Evolutionary conservation across 2,888 invertebrate species (phyloP).

Genomic region (Philopedon plagiatum): DNA sequence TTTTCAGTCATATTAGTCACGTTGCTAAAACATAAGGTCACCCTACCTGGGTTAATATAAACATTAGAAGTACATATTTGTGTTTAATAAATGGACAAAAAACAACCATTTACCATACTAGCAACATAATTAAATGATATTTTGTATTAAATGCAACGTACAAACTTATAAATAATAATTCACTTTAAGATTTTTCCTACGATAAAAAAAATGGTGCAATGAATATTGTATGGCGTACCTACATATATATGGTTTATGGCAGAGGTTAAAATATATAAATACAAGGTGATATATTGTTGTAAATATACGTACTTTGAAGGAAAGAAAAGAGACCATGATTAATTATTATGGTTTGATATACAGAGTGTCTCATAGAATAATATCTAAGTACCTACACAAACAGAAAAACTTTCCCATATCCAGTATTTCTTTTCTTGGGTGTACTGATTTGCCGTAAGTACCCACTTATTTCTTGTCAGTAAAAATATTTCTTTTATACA

Average conservation of each 20-base stretch:
- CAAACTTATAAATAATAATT: neutral
- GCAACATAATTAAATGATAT: neutral
- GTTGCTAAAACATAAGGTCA: neutral
- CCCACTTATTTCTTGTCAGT: no score
- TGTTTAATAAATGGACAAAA: neutral
- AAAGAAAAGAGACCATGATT: no score
- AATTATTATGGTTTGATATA: no score
- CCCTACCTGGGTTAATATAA: no score
- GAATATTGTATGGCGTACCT: neutral
- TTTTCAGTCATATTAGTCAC: neutral
- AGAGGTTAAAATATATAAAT: neutral
- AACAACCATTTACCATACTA: slow-evolving; percentile 1
- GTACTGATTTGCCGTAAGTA: no score
- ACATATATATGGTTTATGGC: neutral
- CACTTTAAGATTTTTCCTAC: neutral
- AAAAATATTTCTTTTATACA: no score
- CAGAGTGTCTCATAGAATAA: no score
- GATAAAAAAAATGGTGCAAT: slow-evolving; percentile 10
- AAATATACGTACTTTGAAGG: no score
- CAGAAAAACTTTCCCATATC: no score
- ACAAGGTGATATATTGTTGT: neutral
- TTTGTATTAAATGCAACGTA: slow-evolving; percentile 2
- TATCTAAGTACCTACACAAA: no score
- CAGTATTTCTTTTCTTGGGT: no score
- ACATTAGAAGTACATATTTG: neutral